Percentiles rank a stretch among this genome's conserved stretches.
These are phyloP conservation scores for Cylindroiulus punctatus DNA, from an alignment of 2,888 invertebrate genomes.

Conservation along the genomic window DNA sequence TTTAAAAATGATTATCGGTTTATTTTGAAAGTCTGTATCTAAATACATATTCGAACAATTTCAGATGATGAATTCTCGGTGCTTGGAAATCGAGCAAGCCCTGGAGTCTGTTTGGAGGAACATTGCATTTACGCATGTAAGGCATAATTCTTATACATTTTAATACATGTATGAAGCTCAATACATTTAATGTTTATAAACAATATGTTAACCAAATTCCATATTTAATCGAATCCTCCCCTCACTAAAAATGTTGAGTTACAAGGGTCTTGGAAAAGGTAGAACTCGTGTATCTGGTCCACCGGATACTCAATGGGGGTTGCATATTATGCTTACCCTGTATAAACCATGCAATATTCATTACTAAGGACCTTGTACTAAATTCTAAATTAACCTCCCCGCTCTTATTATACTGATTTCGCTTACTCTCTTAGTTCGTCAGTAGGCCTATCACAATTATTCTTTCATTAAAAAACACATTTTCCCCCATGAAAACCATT, in stretches of 20 bases:
- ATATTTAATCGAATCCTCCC: too few relatives aligned
- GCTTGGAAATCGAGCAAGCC: background rate
- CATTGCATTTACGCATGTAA: slow-evolving; percentile 55
- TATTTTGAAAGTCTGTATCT: background rate
- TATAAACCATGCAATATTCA: too few relatives aligned
- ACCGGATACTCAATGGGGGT: too few relatives aligned
- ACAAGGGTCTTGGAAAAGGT: too few relatives aligned
- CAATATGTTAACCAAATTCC: too few relatives aligned
- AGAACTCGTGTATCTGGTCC: too few relatives aligned
- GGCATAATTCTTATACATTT: background rate
- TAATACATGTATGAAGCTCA: background rate
- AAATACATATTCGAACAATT: background rate
- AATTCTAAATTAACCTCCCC: too few relatives aligned
- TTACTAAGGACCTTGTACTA: too few relatives aligned
- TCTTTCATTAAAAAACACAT: background rate
- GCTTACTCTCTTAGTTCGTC: background rate
- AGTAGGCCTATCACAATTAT: background rate
- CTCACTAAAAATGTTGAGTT: too few relatives aligned
- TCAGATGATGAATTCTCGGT: slow-evolving; percentile 48
- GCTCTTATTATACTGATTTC: background rate
- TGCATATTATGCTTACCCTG: too few relatives aligned
- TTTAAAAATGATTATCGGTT: background rate
- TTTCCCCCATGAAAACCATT: slow-evolving; percentile 23
- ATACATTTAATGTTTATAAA: too few relatives aligned
- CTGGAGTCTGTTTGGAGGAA: slow-evolving; percentile 51